phyloP scores from a whole-genome alignment of 2,797 vertebrate species.

The Pseudocheirus occidentalis region DNA sequence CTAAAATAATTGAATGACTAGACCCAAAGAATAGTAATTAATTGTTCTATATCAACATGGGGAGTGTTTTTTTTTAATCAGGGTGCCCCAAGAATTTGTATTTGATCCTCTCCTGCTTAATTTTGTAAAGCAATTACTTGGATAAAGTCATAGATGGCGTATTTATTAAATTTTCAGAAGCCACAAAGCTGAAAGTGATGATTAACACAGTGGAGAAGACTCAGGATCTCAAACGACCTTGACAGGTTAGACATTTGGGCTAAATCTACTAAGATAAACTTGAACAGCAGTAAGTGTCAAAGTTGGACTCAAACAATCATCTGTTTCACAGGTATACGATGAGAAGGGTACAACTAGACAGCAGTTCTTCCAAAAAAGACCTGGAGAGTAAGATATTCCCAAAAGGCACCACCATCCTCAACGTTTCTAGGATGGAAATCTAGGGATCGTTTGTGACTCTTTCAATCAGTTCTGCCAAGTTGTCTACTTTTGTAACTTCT shows the following conservation, averaged over 20 bases:
- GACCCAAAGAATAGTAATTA: too few relatives aligned
- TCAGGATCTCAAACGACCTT: too few relatives aligned
- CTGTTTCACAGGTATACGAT: background rate
- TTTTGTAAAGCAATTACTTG: too few relatives aligned
- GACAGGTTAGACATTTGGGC: background rate
- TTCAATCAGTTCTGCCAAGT: background rate
- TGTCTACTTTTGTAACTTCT: background rate
- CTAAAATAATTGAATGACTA: background rate
- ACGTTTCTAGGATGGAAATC: background rate
- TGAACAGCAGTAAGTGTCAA: background rate
- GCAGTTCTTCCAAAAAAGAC: background rate
- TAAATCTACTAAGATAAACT: background rate
- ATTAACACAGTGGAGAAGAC: too few relatives aligned
- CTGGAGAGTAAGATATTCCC: background rate
- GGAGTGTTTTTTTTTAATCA: too few relatives aligned
- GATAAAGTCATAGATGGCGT: too few relatives aligned
- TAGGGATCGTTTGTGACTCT: background rate
- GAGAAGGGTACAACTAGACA: background rate
- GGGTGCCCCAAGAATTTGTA: too few relatives aligned
- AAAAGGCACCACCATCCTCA: background rate
- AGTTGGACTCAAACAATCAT: background rate
- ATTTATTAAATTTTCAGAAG: too few relatives aligned
- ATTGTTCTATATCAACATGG: too few relatives aligned
- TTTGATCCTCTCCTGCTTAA: too few relatives aligned
- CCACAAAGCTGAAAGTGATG: too few relatives aligned